phyloP scores from a whole-genome alignment of 2,888 invertebrate species.

The Drosophila barbarae region DNA sequence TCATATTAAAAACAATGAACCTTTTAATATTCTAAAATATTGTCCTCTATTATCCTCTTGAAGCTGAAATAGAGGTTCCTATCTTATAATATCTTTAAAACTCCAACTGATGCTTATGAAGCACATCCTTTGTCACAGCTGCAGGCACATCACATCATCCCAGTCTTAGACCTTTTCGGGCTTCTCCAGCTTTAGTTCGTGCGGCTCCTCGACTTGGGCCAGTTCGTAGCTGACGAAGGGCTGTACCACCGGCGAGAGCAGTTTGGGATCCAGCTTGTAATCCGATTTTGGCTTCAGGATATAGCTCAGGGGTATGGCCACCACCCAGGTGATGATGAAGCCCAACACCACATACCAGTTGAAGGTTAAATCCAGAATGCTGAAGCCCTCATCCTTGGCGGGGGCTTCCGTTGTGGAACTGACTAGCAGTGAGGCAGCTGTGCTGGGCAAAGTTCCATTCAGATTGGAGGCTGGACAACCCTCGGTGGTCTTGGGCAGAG shows the following conservation, averaged over 20 bases:
- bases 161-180: slow-evolving; percentile 23
- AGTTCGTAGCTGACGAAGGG: slow-evolving; percentile 54
- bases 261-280: slow-evolving; percentile 63
- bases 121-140: slow-evolving; percentile 10
- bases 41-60: neutral
- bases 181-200: slow-evolving; percentile 28
- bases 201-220: slow-evolving; percentile 44
- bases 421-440: neutral
- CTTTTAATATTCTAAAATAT: slow-evolving; percentile 1
- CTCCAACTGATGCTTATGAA: slow-evolving; percentile 21
- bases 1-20: neutral
- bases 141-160: neutral
- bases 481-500: slow-evolving; percentile 59
- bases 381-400: slow-evolving; percentile 42
- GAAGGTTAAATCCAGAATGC: slow-evolving; percentile 82
- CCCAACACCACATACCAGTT: slow-evolving; percentile 83
- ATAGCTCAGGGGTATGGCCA: slow-evolving; percentile 81
- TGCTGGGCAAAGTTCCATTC: slow-evolving; percentile 46
- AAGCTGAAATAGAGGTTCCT: neutral
- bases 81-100: slow-evolving; percentile 12
- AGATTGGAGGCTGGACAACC: slow-evolving; percentile 54
- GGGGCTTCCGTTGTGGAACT: slow-evolving; percentile 1
- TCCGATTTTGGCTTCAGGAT: slow-evolving; percentile 75
- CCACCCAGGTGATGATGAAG: slow-evolving; percentile 80
- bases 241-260: slow-evolving; percentile 67